Conservation (phyloP, 2,113 vertebrate genomes). For the Coptodon rendalli region DNA sequence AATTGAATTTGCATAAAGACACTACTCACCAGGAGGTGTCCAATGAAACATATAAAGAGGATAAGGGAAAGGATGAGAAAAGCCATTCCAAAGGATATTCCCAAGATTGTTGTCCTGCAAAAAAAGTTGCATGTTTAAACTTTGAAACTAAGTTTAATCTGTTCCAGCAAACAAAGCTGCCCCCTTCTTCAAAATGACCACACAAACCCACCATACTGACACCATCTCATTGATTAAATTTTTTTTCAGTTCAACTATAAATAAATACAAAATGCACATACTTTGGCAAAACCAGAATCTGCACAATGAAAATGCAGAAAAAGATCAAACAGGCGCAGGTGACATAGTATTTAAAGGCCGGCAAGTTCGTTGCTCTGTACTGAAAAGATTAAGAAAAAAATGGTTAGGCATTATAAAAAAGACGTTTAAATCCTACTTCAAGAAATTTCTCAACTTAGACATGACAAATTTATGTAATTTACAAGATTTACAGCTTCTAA, state of each 20-base stretch:
- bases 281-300: conserved; percentile 93
- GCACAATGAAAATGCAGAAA: conserved; percentile 94
- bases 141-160: neutral
- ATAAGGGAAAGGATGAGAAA: conserved; percentile 88
- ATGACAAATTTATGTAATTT: neutral
- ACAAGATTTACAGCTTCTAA: neutral
- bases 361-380: conserved; percentile 94
- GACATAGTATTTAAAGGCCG: conserved; percentile 96
- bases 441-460: neutral
- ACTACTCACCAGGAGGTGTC: conserved; percentile 86
- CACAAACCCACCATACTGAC: neutral
- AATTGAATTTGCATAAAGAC: neutral
- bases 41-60: conserved; percentile 90
- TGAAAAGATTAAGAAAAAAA: conserved; percentile 52
- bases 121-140: neutral
- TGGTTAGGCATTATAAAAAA: neutral
- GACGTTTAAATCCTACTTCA: conserved; percentile 40
- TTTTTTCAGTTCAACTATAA: neutral
- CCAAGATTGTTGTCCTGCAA: conserved; percentile 82
- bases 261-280: conserved; percentile 64
- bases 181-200: neutral
- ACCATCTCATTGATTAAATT: neutral
- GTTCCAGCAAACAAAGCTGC: neutral
- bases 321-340: conserved; percentile 95
- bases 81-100: conserved; percentile 87